Evolutionary conservation across 2,797 vertebrate genomes (phyloP).

Genomic region (Malacoctenus gilli): DNA sequence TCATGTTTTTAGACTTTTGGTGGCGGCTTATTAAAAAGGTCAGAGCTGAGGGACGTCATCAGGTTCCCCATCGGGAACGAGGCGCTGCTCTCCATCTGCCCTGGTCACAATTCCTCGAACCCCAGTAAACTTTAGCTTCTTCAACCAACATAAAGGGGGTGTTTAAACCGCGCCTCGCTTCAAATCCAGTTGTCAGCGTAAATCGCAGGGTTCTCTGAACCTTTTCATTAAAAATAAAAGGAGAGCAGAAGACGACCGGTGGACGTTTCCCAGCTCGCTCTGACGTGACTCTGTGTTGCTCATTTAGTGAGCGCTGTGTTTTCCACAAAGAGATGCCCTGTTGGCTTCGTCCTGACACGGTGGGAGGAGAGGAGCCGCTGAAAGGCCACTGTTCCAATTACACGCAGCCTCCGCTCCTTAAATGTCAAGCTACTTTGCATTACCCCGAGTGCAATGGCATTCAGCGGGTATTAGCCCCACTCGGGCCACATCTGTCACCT

Average conservation of each 20-base stretch:
- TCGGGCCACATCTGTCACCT: constrained; percentile 67
- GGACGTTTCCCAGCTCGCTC: constrained; percentile 47
- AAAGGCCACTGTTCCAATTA: constrained; percentile 81
- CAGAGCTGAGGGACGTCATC: constrained; percentile 15
- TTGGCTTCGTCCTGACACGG: constrained; percentile 66
- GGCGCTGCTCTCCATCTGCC: constrained; percentile 6
- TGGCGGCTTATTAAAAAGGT: constrained; percentile 27
- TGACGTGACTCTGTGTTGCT: constrained; percentile 37
- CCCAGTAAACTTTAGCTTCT: constrained; percentile 19
- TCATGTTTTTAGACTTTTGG: constrained; percentile 33
- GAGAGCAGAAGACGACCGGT: constrained; percentile 29
- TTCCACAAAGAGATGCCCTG: constrained; percentile 48
- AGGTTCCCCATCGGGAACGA: constrained; percentile 24
- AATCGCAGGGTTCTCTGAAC: constrained; percentile 11
- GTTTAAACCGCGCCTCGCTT: constrained; percentile 17
- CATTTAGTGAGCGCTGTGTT: constrained; percentile 40
- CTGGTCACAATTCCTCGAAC: constrained; percentile 18
- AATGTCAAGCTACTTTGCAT: constrained; percentile 83
- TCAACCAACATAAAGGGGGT: constrained; percentile 5
- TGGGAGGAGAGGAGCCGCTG: constrained; percentile 57
- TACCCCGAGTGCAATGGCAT: constrained; percentile 76
- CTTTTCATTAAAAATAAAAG: constrained; percentile 41
- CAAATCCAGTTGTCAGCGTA: constrained; percentile 26
- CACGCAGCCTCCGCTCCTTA: constrained; percentile 71
- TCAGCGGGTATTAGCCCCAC: constrained; percentile 73